Base-by-base conservation (phyloP, 2,888 invertebrate genomes). In the Oxycera nigricornis region DNA sequence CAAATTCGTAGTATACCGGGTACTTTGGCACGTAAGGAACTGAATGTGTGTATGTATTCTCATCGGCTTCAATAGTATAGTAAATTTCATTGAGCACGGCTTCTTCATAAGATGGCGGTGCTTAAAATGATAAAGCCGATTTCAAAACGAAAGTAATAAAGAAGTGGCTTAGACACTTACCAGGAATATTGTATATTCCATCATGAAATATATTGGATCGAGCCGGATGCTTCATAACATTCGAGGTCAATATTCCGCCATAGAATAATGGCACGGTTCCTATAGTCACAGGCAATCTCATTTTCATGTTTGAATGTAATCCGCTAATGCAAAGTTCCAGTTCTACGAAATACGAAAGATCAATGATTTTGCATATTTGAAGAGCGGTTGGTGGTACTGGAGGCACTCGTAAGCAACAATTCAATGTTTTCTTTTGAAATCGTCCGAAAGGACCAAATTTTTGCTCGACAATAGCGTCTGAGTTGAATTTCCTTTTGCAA, bases 351-450 rank as follows among this genome's bases (percentile, higher is more conserved):
- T 91, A 91, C 80, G 90, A 89, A 78, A 91, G 82, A 83, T 91
- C 90, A 77, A 91, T 91, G 41, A 91, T 87, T 72, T 87, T 86
- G 80, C 91, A 92, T 79, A 90, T 89, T 52, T 88, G 87, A 2
- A 92, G 87, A 83, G 92, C 91, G 2, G 93, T 91, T 0, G 93
- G 92, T 2, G 92, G 92, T 79, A 92, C 83, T 0, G 91, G 87
- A 0, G 92, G 91, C 52, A 92, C 84, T 73, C 88, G 87, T 74
- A 91, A 82, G 17, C 82, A 85, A 76, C 90, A 84, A 75, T 86
- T 87, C 86, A 90, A 89, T 78, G 88, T 87, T 77, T 88, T 88
- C 35, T 88, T 88, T 74, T 86, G 83, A 72, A 88, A 86, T 7
- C 87, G 87, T 3, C 87, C 86, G 9, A 89, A 87, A 14, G 90